These are phyloP conservation scores for Chrosomus eos DNA, from an alignment of 2,797 vertebrate species.

Conservation along the genomic window DNA sequence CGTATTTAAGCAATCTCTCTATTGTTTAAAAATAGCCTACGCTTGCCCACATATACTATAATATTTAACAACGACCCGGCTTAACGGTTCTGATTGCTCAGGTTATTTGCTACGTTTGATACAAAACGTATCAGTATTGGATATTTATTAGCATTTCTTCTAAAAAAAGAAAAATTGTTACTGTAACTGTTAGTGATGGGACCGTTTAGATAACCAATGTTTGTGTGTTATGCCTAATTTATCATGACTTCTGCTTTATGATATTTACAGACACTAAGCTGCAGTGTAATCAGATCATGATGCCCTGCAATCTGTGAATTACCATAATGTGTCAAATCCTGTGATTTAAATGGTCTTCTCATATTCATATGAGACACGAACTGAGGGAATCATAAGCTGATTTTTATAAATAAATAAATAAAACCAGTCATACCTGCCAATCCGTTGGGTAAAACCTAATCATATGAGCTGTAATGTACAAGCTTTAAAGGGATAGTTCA, in stretches of 20 bases:
- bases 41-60: background rate
- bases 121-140: background rate
- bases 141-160: background rate
- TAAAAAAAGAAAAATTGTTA: background rate
- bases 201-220: background rate
- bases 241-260: background rate
- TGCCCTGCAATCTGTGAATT: background rate
- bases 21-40: background rate
- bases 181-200: background rate
- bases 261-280: background rate
- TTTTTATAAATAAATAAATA: background rate
- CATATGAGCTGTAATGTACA: background rate
- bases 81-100: background rate
- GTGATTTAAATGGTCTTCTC: background rate
- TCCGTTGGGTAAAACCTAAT: background rate
- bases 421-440: background rate
- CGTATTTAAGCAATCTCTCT: background rate
- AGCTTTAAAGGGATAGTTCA: no score
- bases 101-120: background rate
- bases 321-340: constrained; percentile 1
- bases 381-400: background rate
- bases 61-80: background rate
- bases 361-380: background rate
- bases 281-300: background rate
- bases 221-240: background rate